These are phyloP conservation scores for Pachyseris speciosa DNA, from an alignment of 64 coral and sea anemone species.

Conservation along the genomic window DNA sequence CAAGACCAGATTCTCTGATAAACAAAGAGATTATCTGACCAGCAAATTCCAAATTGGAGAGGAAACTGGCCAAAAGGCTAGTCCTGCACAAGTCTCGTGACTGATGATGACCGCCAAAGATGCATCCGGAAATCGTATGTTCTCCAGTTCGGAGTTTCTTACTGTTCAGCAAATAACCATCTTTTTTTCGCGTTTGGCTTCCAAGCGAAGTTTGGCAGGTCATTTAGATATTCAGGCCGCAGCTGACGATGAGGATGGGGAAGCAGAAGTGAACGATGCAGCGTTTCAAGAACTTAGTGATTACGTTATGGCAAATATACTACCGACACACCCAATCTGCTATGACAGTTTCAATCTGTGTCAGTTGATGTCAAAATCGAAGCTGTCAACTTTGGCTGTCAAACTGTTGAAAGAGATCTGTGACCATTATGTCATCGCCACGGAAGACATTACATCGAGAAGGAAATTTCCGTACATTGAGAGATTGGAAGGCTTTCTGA, in stretches of 20 bases:
- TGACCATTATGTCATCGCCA: constrained; percentile 44
- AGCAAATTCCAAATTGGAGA: constrained; percentile 17
- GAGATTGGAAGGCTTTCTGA: constrained; percentile 44
- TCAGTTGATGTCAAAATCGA: constrained; percentile 36
- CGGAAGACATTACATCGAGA: constrained; percentile 37
- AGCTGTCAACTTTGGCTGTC: constrained; percentile 70
- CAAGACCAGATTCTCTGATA: constrained; percentile 12
- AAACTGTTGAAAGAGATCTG: constrained; percentile 68
- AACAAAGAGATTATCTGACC: constrained; percentile 30
- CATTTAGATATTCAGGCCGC: background rate
- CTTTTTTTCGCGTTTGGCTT: constrained; percentile 17
- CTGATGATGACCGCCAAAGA: constrained; percentile 33
- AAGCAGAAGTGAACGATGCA: constrained; percentile 1
- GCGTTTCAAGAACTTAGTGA: constrained; percentile 35
- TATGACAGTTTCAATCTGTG: constrained; percentile 66
- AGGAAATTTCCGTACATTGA: constrained; percentile 51
- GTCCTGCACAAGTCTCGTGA: background rate
- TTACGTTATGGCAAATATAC: constrained; percentile 44
- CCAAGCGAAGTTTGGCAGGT: background rate
- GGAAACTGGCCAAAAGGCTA: constrained; percentile 36
- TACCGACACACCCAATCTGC: constrained; percentile 65
- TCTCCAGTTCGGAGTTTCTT: constrained; percentile 26
- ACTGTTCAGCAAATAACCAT: constrained; percentile 17
- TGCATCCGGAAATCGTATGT: background rate
- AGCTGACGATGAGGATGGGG: background rate